Percentiles rank a stretch among this genome's conserved stretches.
Evolutionary conservation across 2,797 vertebrate species (phyloP).

Genomic region (Mycteria americana): DNA sequence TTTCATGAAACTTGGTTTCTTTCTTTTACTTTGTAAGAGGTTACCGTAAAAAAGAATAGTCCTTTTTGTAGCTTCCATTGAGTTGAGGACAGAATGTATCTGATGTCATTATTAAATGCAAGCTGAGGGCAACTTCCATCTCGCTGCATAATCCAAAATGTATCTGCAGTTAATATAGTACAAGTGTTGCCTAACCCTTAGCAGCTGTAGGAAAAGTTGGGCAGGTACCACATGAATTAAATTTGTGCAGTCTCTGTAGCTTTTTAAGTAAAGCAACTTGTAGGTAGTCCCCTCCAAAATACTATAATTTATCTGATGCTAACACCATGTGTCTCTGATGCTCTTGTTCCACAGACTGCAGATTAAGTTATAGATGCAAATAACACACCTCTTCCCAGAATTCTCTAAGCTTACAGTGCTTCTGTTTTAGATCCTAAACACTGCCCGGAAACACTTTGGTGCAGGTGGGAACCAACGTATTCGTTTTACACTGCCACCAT

Average conservation of each 20-base stretch:
- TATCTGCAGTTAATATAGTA: neutral
- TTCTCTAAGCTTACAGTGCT: neutral
- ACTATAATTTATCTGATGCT: neutral
- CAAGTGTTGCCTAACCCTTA: neutral
- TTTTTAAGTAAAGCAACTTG: neutral
- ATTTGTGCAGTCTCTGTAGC: too few species aligned
- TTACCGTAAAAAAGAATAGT: neutral
- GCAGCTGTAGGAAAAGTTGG: neutral
- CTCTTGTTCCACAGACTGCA: neutral
- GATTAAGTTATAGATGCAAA: neutral
- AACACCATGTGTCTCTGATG: neutral
- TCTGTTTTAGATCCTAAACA: slow-evolving; percentile 89
- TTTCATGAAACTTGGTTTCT: neutral
- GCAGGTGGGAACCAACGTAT: slow-evolving; percentile 97
- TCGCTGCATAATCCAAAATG: neutral
- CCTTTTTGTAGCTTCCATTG: neutral
- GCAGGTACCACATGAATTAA: too few species aligned
- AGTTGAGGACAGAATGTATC: neutral
- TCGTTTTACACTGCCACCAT: slow-evolving; percentile 91
- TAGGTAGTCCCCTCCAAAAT: neutral
- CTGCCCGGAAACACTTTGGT: slow-evolving; percentile 96
- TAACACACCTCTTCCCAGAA: neutral
- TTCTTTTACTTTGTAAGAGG: neutral
- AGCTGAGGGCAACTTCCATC: neutral
- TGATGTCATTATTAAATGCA: neutral